Base-by-base conservation (phyloP, 2,888 invertebrate genomes). In the Trimorus sp. region DNA sequence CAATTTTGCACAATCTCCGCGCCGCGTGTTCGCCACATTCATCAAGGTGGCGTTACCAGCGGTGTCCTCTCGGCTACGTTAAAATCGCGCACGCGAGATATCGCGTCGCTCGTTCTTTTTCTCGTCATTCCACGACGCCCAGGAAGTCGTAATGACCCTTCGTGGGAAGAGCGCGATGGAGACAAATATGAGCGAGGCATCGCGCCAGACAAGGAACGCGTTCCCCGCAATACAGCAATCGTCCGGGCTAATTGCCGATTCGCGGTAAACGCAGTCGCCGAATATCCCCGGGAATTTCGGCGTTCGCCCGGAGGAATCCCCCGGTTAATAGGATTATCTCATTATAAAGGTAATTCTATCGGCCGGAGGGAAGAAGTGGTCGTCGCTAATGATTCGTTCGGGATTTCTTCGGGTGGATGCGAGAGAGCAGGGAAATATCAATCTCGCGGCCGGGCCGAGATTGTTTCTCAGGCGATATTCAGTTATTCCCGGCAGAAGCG, bases 121-220 rank as follows among this genome's bases (percentile, higher is more conserved):
- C 75, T 76, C 84, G 80, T 83, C 84, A 65, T 85, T 81, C 80
- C 74, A 82, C 83, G 66, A 87, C 87, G 86, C 87, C 85, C 89
- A 89, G 90, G 89, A 90, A 90, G 90, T 90, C 86, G 86, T 90
- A 90, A 90, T 89, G 89, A 90, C 87, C 85, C 84, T 81, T 84
- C 89, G 90, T 90, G 90, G 90, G 90, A 90, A 90, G 86, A 84
- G 73, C 56, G 63, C 78, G 83, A 84, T 82, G 81, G 71, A 79
- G 75, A 63, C 68, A 60, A 65, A 45, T 66, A 71, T 37, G 71
- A 15, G 60, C 26, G 38, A 42, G 51, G 16, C 38, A 42, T 9
- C n/a, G 14, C 8, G 68, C 12, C 42, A 68, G 58, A 78, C 75
- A 71, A 60, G 45, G 70, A 70, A 26, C 48, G 58, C 49, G 40